Conservation (phyloP, 2,888 invertebrate genomes). For the Rhodophaea formosa region DNA sequence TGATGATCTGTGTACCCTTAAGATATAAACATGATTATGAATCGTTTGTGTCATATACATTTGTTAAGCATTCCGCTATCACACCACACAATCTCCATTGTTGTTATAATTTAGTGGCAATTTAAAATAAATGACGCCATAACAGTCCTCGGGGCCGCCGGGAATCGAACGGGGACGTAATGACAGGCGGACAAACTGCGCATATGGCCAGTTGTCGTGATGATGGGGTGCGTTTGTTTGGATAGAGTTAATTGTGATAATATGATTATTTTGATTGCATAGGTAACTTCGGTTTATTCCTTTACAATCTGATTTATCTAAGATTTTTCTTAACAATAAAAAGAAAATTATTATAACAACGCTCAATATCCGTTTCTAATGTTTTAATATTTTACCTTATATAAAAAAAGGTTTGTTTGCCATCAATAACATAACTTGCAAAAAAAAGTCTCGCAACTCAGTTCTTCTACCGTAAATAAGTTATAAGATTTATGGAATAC, state of each 20-base stretch:
- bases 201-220: conserved; percentile 59
- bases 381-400: too few species aligned
- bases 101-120: conserved; percentile 54
- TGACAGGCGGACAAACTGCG: conserved; percentile 57
- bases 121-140: conserved; percentile 70
- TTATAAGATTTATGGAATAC: too few species aligned
- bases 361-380: too few species aligned
- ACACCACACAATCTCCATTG: conserved; percentile 37
- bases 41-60: background rate
- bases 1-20: background rate
- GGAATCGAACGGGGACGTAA: conserved; percentile 42
- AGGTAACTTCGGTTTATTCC: too few species aligned
- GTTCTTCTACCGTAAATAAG: too few species aligned
- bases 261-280: conserved; percentile 26
- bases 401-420: too few species aligned
- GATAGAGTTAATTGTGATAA: conserved; percentile 34
- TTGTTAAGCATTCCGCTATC: conserved; percentile 22
- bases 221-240: conserved; percentile 33
- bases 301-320: too few species aligned
- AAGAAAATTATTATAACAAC: too few species aligned
- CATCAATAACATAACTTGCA: too few species aligned
- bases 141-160: conserved; percentile 56
- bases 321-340: too few species aligned
- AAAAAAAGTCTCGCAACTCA: too few species aligned
- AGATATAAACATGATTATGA: background rate